Evolutionary conservation across 2,113 vertebrate genomes (phyloP).

Genomic region (Lampris megalopsis): DNA sequence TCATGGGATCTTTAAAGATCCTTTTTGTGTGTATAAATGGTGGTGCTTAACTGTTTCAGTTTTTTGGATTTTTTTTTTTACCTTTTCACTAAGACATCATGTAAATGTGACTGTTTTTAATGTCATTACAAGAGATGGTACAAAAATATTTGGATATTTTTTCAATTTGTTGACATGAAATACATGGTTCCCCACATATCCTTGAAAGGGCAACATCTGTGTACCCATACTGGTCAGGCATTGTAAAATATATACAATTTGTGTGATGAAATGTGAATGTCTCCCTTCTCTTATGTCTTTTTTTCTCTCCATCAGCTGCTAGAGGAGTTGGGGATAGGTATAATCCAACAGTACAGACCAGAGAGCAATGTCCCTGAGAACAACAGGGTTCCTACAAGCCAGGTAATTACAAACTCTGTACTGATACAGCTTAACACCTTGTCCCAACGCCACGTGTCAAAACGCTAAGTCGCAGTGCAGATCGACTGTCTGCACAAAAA

Average conservation of each 20-base stretch:
- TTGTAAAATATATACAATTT: no score
- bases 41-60: not conserved
- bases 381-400: constrained; percentile 82
- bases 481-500: no score
- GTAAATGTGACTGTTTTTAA: no score
- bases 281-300: not conserved
- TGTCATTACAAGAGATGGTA: no score
- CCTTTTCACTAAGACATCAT: no score
- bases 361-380: constrained; percentile 77
- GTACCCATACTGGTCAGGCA: not conserved
- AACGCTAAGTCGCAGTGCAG: no score
- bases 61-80: not conserved
- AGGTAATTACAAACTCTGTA: constrained; percentile 74
- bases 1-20: no score
- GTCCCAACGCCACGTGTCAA: no score
- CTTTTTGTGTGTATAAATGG: no score
- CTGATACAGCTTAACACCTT: not conserved
- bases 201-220: not conserved
- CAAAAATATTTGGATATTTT: no score
- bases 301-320: constrained; percentile 84
- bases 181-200: no score
- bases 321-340: constrained; percentile 92
- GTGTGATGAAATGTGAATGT: not conserved
- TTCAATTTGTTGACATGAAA: no score
- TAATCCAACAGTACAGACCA: constrained; percentile 91